A percentile compares a stretch with the other conserved stretches of the same genome.
phyloP scores from a whole-genome alignment of 2,888 invertebrate genomes.

The Stenoptilia bipunctidactyla region DNA sequence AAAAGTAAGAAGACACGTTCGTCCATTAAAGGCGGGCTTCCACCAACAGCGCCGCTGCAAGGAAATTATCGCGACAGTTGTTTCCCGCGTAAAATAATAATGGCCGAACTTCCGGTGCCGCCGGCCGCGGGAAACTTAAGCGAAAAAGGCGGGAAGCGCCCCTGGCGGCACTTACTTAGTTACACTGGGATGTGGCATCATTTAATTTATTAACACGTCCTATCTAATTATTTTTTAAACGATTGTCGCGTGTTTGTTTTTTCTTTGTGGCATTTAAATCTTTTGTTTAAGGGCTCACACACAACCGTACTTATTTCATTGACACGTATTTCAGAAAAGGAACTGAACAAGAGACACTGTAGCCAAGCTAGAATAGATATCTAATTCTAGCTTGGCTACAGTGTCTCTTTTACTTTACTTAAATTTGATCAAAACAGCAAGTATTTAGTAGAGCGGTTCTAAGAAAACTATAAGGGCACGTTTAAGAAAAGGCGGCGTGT shows the following conservation, averaged over 20 bases:
- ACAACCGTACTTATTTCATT: too few species aligned
- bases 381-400: too few species aligned
- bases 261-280: too few species aligned
- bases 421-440: too few species aligned
- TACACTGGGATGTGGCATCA: slow-evolving; percentile 63
- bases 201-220: slow-evolving; percentile 70
- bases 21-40: slow-evolving; percentile 51
- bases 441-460: too few species aligned
- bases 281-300: too few species aligned
- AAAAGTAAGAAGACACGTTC: slow-evolving; percentile 66
- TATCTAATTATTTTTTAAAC: slow-evolving; percentile 23
- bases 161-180: slow-evolving; percentile 48
- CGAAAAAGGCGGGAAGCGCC: slow-evolving; percentile 67
- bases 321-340: too few species aligned
- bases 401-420: too few species aligned
- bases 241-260: slow-evolving; percentile 27
- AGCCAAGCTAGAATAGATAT: too few species aligned
- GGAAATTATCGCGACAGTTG: slow-evolving; percentile 73
- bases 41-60: slow-evolving; percentile 40
- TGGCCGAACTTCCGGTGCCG: slow-evolving; percentile 72
- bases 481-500: too few species aligned
- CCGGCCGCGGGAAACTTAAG: slow-evolving; percentile 64
- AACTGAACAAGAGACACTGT: too few species aligned
- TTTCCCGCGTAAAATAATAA: slow-evolving; percentile 73
- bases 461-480: too few species aligned